phyloP scores from a whole-genome alignment of 2,797 vertebrate genomes.

The Scomberomorus guttatus region DNA sequence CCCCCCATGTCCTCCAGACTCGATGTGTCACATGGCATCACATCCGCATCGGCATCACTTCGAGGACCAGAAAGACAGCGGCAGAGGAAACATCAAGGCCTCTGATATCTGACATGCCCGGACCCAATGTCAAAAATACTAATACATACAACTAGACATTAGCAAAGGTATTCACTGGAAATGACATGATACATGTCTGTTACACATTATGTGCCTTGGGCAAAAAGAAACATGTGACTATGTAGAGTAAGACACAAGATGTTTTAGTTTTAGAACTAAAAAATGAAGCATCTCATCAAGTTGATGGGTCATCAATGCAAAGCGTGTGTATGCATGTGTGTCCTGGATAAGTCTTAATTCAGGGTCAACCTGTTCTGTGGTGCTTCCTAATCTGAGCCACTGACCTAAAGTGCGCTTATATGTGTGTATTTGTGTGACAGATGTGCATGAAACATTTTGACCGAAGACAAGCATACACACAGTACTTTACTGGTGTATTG shows the following conservation, averaged over 20 bases:
- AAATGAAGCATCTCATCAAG: conserved; percentile 1
- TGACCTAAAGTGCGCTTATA: conserved; percentile 5
- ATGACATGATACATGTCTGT: conserved; percentile 21
- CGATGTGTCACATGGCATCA: conserved; percentile 63
- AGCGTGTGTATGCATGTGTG: neutral
- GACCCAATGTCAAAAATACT: conserved; percentile 8
- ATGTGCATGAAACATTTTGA: conserved; percentile 7
- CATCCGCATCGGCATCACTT: conserved; percentile 60
- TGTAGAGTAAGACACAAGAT: neutral
- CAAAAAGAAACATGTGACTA: conserved; percentile 23
- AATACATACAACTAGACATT: conserved; percentile 21
- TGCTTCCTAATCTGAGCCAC: conserved; percentile 4
- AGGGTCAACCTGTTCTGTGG: conserved; percentile 4
- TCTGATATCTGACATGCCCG: conserved; percentile 36
- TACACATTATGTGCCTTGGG: neutral
- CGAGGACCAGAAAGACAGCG: conserved; percentile 30
- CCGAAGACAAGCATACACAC: neutral
- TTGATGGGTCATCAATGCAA: neutral
- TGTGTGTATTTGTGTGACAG: neutral
- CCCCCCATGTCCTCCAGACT: conserved; percentile 54
- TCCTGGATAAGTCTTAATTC: conserved; percentile 7
- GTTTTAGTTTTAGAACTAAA: neutral
- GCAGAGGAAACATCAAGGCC: conserved; percentile 35
- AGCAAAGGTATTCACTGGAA: conserved; percentile 24
- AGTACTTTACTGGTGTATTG: neutral